Percentiles rank a stretch among this genome's conserved stretches.
Conservation (phyloP, 53 echinoderm and acorn worm genomes). For the Temnopleurus reevesii region DNA sequence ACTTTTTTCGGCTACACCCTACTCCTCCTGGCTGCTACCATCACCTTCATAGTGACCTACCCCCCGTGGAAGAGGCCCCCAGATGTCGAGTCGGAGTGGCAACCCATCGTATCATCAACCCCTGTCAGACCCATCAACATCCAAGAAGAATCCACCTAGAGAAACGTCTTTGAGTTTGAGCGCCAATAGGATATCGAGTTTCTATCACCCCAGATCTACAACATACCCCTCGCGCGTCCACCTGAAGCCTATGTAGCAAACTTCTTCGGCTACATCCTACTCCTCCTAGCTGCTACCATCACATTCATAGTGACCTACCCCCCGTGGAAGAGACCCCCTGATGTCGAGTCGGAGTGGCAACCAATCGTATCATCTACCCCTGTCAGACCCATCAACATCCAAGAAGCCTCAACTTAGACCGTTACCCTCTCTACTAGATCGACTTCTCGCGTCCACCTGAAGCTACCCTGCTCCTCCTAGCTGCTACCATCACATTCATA, state of each 20-base stretch:
- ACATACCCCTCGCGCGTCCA: neutral
- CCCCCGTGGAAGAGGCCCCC: conserved; percentile 70
- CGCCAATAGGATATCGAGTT: no score
- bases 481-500: conserved; percentile 74
- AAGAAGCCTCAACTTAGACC: neutral
- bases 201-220: no score
- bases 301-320: conserved; percentile 80
- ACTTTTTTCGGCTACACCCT: conserved; percentile 75
- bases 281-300: conserved; percentile 67
- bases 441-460: conserved; percentile 27
- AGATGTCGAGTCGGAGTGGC: neutral
- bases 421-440: no score
- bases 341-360: neutral
- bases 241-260: conserved; percentile 76
- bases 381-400: neutral
- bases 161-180: no score
- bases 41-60: conserved; percentile 81
- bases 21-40: conserved; percentile 63
- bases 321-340: conserved; percentile 67
- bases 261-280: conserved; percentile 69
- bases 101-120: neutral
- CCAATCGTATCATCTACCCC: neutral
- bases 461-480: conserved; percentile 68
- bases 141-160: neutral
- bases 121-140: neutral